Conservation (phyloP, 1,140 invertebrate species). For the Calliphora vicina region DNA sequence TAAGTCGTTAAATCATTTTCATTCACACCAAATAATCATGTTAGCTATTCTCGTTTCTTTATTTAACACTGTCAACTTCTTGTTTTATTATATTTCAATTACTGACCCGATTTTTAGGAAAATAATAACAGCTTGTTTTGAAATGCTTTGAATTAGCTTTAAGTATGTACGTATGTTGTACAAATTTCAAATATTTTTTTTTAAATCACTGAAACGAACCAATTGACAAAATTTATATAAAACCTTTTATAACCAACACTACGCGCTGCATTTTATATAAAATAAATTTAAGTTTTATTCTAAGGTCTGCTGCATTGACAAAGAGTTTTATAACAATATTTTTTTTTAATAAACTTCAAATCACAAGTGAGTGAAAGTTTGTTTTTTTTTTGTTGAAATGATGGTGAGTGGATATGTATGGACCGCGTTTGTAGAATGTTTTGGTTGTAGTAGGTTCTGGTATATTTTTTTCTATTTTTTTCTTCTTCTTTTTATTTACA, state of each 20-base stretch:
- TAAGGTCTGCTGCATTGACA: not conserved
- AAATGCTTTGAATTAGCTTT: too few relatives aligned
- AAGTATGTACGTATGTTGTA: too few relatives aligned
- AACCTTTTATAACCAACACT: not conserved
- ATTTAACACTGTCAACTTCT: not conserved
- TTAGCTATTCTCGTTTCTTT: slow-evolving; percentile 5
- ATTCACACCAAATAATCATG: not conserved
- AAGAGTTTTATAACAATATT: not conserved
- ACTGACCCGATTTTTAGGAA: not conserved
- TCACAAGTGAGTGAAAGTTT: not conserved
- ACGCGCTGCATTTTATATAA: not conserved
- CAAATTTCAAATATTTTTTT: too few relatives aligned
- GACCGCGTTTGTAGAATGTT: not conserved
- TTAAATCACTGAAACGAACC: not conserved
- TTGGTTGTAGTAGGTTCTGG: slow-evolving; percentile 1
- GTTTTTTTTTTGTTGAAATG: not conserved
- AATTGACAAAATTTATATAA: not conserved
- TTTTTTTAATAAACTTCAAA: not conserved
- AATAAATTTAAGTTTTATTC: not conserved
- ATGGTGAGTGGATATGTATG: not conserved
- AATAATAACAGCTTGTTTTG: too few relatives aligned
- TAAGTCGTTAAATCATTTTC: not conserved
- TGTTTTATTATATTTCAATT: not conserved
- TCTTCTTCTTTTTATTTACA: slow-evolving; percentile 41
- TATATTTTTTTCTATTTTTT: not conserved